Evolutionary conservation across 2,888 invertebrate genomes (phyloP).

Genomic region (Apamea anceps): DNA sequence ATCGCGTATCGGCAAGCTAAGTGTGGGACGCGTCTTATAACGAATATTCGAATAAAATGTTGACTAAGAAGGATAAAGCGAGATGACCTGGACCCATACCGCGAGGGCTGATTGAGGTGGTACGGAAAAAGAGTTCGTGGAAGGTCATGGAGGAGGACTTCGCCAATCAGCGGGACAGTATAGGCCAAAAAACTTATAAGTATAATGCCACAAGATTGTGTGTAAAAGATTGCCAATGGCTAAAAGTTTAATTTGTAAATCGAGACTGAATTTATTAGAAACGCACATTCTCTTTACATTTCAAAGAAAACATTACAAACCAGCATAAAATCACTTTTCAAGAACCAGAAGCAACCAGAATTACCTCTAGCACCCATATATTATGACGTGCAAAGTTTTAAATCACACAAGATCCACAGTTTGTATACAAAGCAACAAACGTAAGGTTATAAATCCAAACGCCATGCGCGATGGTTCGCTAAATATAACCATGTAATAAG

Average conservation of each 20-base stretch:
- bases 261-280: no score
- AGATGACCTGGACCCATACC: no score
- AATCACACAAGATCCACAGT: slow-evolving; percentile 60
- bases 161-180: no score
- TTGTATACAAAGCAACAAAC: slow-evolving; percentile 59
- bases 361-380: slow-evolving; percentile 33
- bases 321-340: background rate
- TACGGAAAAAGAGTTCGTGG: no score
- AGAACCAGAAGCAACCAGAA: slow-evolving; percentile 46
- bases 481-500: slow-evolving; percentile 47
- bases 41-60: background rate
- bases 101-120: no score
- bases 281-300: background rate
- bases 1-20: background rate
- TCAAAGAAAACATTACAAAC: background rate
- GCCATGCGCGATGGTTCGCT: slow-evolving; percentile 41
- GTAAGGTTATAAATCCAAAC: slow-evolving; percentile 48
- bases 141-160: no score
- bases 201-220: background rate
- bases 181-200: no score
- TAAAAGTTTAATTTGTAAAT: background rate
- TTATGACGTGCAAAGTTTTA: slow-evolving; percentile 52
- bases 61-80: no score
- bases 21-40: background rate
- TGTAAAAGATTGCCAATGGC: background rate